Evolutionary conservation across 2,888 invertebrate species (phyloP), one percentile per base, ranked within the genome.

Genomic region (Germaria angustata): DNA sequence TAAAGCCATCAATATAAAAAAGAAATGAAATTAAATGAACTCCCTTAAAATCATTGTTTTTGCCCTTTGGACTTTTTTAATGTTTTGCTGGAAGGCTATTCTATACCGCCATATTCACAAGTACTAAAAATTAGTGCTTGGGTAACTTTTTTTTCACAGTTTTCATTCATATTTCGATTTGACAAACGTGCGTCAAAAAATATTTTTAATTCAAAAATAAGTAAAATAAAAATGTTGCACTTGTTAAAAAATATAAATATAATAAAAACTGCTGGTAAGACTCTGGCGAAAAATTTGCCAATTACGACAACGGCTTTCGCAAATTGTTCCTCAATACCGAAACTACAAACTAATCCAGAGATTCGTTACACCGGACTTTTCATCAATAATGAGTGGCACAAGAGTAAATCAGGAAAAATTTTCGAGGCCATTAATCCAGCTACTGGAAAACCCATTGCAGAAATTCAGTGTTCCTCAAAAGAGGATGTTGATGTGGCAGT

Each of bases 351-450:
- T 2, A 93, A 93, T 85, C 96, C 96, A 1, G 94, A 95, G 85
- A 92, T 96, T 84, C 91, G 95, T n/a, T 96, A 96, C 87, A 94
- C 95, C 13, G 96, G 96, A 86, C 93, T 99, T 73, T 99, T 99
- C 90, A 97, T 99, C 88, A 97, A 99, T 92, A 99, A 99, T 91
- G 98, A 99, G 91, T 99, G 97, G 96, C 95, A 95, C 87, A 96
- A 97, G 90, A 96, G 98, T 2, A 93, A 93, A 69, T 95, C 95
- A 63, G 97, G 97, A 8, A 95, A 96, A 90, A 97, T 95, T 0
- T 99, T 99, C 90, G 92, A 93, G 39, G 96, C 96, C 0, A 91
- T 96, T 66, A 97, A 99, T 90, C 99, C 99, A 0, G 88, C 95
- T 4, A 97, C 94, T 0, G 97, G 95, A 34, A 92, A 96, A 88